Evolutionary conservation across 1,140 invertebrate genomes (phyloP), one percentile per base, ranked within the genome.

Genomic region (Lordiphosa collinella): DNA sequence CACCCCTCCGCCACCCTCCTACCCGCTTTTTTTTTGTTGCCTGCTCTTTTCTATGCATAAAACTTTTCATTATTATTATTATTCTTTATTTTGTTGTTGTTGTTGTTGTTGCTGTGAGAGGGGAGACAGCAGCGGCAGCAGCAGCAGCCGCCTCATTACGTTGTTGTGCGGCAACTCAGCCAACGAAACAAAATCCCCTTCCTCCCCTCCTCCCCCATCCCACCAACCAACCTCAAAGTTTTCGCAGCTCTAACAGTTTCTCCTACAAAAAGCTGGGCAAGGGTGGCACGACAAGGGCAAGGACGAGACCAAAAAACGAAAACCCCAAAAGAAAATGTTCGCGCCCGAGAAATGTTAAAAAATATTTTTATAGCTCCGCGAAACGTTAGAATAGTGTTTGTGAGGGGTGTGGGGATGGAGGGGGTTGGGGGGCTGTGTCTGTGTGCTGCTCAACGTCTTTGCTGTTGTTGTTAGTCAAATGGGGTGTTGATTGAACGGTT

Each of bases 401-500:
- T 44, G 16, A n/a, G n/a, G n/a, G n/a, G n/a, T n/a, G n/a, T n/a
- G 8, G 11, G 3, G n/a, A 8, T 5, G 10, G n/a, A 16, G n/a
- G 18, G 14, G 1, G 18, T 4, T 9, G 18, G 7, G 11, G 37
- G 29, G 36, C 22, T 47, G 32, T 52, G 34, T 43, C 36, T 41
- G 34, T 54, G 18, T n/a, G 18, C 36, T 57, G 54, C 46, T 44
- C 25, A 40, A 40, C 44, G n/a, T 49, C 1, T 37, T 53, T 49
- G 31, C 31, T 59, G 70, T 38, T 70, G 71, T 72, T 75, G 59
- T 51, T 79, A 80, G 70, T 75, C 76, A 84, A 84, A 84, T 84
- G 78, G 78, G 78, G 78, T 84, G 78, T 82, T 84, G 78, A 84
- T 84, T 84, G 78, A 84, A 84, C 68, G 78, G 72, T 84, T 84